phyloP scores from a whole-genome alignment of 2,113 vertebrate genomes.

The Nycticryphes semicollaris region DNA sequence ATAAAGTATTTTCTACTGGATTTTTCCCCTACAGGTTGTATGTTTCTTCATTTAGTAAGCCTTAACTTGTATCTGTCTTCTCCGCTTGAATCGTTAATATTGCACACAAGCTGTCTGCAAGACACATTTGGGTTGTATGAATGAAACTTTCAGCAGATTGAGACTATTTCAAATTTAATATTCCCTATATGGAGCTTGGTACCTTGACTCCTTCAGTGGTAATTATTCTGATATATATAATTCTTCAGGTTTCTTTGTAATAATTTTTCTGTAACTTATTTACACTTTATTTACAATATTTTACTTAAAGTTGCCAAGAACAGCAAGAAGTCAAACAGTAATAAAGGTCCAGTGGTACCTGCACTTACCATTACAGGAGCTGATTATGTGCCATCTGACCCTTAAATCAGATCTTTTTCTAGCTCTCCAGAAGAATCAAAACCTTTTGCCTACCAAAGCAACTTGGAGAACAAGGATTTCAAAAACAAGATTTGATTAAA shows the following conservation, averaged over 20 bases:
- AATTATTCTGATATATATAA: neutral
- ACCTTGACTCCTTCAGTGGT: neutral
- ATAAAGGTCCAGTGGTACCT: neutral
- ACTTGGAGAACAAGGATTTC: neutral
- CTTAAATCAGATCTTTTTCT: neutral
- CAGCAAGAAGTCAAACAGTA: neutral
- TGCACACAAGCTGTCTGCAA: neutral
- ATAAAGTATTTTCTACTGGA: neutral
- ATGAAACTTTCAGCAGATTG: neutral
- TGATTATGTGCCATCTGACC: neutral
- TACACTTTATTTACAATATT: neutral
- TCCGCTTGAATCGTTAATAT: neutral
- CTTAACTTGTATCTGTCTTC: neutral
- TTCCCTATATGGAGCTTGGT: neutral
- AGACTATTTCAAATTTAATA: neutral
- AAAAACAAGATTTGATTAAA: neutral
- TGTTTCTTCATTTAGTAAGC: neutral
- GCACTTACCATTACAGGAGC: neutral
- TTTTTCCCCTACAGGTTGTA: neutral
- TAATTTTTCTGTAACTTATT: neutral
- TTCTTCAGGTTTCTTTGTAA: neutral
- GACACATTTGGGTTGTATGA: neutral
- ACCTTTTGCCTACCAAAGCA: neutral
- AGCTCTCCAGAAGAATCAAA: neutral
- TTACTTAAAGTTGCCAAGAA: neutral